phyloP scores from a whole-genome alignment of 2,888 invertebrate species.

The Xestia c-nigrum region DNA sequence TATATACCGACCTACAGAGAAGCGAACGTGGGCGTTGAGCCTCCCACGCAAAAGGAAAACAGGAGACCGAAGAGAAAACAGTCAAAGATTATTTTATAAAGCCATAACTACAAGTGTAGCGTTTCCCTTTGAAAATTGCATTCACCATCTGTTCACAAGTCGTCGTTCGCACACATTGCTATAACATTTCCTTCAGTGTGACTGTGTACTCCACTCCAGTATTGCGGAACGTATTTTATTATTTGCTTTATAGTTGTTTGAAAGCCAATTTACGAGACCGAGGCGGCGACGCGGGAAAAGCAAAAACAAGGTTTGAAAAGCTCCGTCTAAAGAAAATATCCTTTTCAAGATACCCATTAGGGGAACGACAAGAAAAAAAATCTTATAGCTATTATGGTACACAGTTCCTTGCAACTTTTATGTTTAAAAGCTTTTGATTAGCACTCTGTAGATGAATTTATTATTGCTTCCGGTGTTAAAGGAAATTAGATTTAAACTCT shows the following conservation, averaged over 20 bases:
- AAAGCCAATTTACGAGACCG: slow-evolving; percentile 77
- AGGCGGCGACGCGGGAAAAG: slow-evolving; percentile 68
- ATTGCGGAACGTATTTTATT: slow-evolving; percentile 68
- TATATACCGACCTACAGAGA: slow-evolving; percentile 8
- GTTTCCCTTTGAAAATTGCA: slow-evolving; percentile 56
- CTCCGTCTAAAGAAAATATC: slow-evolving; percentile 72
- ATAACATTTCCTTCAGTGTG: slow-evolving; percentile 64
- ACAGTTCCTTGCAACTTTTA: slow-evolving; percentile 60
- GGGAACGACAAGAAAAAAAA: slow-evolving; percentile 70
- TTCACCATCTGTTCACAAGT: slow-evolving; percentile 41
- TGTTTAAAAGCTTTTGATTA: slow-evolving; percentile 68
- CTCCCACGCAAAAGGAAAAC: slow-evolving; percentile 28
- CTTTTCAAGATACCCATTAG: slow-evolving; percentile 74
- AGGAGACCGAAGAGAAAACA: slow-evolving; percentile 17
- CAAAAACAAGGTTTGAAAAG: slow-evolving; percentile 75
- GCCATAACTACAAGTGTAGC: slow-evolving; percentile 23
- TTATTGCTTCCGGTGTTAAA: slow-evolving; percentile 42
- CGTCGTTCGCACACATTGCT: slow-evolving; percentile 58
- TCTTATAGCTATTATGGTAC: slow-evolving; percentile 61
- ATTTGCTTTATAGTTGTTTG: slow-evolving; percentile 74
- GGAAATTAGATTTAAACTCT: slow-evolving; percentile 44
- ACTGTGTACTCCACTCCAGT: slow-evolving; percentile 14
- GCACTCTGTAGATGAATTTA: slow-evolving; percentile 53
- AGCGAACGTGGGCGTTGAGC: slow-evolving; percentile 25
- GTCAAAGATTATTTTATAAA: slow-evolving; percentile 41